Percentiles rank a stretch among this genome's conserved stretches.
phyloP scores from a whole-genome alignment of 2,797 vertebrate genomes.

The Enteromius mattozi region DNA sequence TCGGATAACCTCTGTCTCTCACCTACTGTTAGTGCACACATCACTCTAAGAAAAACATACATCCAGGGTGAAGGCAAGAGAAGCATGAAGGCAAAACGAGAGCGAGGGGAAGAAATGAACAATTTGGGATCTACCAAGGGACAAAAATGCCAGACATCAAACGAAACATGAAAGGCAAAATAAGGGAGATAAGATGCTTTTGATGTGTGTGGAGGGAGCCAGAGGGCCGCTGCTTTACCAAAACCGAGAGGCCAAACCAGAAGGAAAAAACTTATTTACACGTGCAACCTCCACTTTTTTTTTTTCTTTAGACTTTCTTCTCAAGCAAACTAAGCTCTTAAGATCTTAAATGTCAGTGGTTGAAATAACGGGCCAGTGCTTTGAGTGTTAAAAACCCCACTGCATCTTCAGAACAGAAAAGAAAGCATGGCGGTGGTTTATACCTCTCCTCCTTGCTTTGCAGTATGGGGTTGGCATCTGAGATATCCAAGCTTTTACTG shows the following conservation, averaged over 20 bases:
- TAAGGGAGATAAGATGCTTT: slow-evolving; percentile 62
- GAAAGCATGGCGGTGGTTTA: slow-evolving; percentile 79
- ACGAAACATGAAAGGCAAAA: slow-evolving; percentile 61
- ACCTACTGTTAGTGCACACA: slow-evolving; percentile 11
- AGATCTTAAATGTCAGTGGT: slow-evolving; percentile 39
- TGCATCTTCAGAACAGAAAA: slow-evolving; percentile 74
- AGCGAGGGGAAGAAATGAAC: slow-evolving; percentile 62
- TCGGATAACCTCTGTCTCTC: slow-evolving; percentile 34
- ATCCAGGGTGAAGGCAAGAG: slow-evolving; percentile 33
- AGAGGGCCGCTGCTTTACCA: slow-evolving; percentile 53
- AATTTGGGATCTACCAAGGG: slow-evolving; percentile 61
- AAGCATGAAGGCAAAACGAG: slow-evolving; percentile 32
- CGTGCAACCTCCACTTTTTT: slow-evolving; percentile 30
- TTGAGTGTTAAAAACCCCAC: slow-evolving; percentile 58
- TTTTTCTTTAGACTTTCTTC: slow-evolving; percentile 20
- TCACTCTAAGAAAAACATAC: slow-evolving; percentile 48
- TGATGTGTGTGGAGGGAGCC: slow-evolving; percentile 58
- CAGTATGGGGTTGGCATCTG: slow-evolving; percentile 94
- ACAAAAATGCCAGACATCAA: slow-evolving; percentile 59
- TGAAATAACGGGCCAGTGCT: slow-evolving; percentile 27
- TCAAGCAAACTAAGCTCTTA: slow-evolving; percentile 36
- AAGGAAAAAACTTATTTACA: slow-evolving; percentile 51
- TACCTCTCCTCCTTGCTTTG: slow-evolving; percentile 95
- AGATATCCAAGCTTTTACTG: slow-evolving; percentile 99
- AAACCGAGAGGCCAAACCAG: slow-evolving; percentile 55